Conservation (phyloP, 2,797 vertebrate species). For the Cirrhinus mrigala region DNA sequence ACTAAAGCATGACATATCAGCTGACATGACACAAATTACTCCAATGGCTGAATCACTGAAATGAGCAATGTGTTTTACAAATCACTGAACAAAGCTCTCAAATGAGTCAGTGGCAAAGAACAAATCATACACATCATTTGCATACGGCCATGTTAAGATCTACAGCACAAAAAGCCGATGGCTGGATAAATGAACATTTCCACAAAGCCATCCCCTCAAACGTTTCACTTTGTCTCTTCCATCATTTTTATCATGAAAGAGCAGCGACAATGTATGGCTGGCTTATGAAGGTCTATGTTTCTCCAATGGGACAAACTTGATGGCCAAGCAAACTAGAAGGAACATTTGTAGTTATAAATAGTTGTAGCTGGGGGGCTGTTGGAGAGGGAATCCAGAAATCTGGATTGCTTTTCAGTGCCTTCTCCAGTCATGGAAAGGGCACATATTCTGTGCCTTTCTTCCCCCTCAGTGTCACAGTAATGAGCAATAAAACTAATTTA, state of each 20-base stretch:
- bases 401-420: conserved; percentile 42
- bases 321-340: conserved; percentile 39
- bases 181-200: conserved; percentile 37
- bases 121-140: conserved; percentile 48
- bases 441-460: conserved; percentile 35
- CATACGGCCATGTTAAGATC: conserved; percentile 42
- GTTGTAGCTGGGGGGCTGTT: conserved; percentile 34
- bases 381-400: conserved; percentile 43
- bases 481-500: conserved; percentile 24
- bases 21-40: conserved; percentile 41
- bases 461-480: conserved; percentile 14
- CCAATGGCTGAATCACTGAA: conserved; percentile 33
- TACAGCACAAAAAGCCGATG: conserved; percentile 26
- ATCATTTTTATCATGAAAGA: conserved; percentile 17
- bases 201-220: conserved; percentile 29
- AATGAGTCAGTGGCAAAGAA: conserved; percentile 49
- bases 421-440: conserved; percentile 42
- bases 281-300: conserved; percentile 29
- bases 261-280: conserved; percentile 7
- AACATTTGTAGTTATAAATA: conserved; percentile 54
- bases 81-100: conserved; percentile 50
- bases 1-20: conserved; percentile 41
- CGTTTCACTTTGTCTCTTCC: conserved; percentile 8
- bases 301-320: conserved; percentile 37
- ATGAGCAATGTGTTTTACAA: conserved; percentile 52